Evolutionary conservation across 2,113 vertebrate genomes (phyloP), one percentile per base, ranked within the genome.

Genomic region (Dasyurus viverrinus): DNA sequence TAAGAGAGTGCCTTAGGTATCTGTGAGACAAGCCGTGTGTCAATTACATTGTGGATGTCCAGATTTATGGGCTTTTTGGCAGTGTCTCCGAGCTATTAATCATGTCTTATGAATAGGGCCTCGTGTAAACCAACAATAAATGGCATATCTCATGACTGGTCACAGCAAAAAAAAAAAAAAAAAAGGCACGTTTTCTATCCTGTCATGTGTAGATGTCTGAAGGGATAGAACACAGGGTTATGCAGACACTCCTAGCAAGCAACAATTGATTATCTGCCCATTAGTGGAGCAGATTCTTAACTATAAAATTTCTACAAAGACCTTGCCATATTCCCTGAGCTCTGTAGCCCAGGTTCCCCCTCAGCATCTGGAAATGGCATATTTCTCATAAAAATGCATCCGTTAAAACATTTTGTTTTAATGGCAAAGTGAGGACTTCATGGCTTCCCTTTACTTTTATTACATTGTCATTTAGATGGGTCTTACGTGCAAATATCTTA

Each of bases 21-120:
- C 97, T 98, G 57, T 0, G 89, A 97, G 98, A 98, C 95, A 94
- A 98, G 98, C 97, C 30, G 95, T 93, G 54, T 98, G 98, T 98
- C 98, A 98, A 97, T 97, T 98, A 98, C 97, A 90, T 53, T 8
- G 95, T 57, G 96, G 96, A 98, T 95, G 97, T 97, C 98, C 97
- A 98, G 98, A 98, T 98, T 98, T 98, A 98, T 98, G 98, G 96
- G 97, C 97, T 98, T 98, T 98, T 98, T 98, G 98, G 98, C 98
- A 97, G 97, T 16, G 12, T 95, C 55, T 94, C 96, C 27, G 95
- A 98, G 97, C 98, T 98, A 98, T 98, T 98, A 98, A 98, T 99
- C 98, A 98, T 96, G 96, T 98, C 97, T 97, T 95, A 90, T 93
- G 97, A 98, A 97, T 93, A 97, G 97, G 53, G 94, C 95, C 53